Evolutionary conservation across 2,113 vertebrate species (phyloP), one percentile per base, ranked within the genome.

Genomic region (Myrmecophaga tridactyla): DNA sequence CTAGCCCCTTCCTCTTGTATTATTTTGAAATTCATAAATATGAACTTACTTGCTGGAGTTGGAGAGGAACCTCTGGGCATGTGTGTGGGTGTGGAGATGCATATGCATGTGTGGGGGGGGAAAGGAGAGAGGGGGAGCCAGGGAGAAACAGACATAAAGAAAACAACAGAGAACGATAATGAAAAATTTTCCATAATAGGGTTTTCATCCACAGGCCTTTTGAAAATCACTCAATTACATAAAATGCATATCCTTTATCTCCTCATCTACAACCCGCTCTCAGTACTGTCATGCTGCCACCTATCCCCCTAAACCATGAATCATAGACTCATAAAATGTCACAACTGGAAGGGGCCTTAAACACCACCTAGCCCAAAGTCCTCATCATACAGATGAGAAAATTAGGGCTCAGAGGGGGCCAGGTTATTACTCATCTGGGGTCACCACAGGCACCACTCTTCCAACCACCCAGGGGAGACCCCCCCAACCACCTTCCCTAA

Each of bases 11-110:
- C 65, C 56, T 87, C 83, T 81, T 90, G 48, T 29, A 81, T 76
- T 72, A 77, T 46, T 86, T 97, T 95, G 67, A 96, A 97, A 95
- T 96, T 92, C 77, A 83, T 93, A 95, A 95, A 94, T 93, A 92
- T 2, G 10, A 85, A 73, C 73, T 39, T 63, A 73, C 17, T 93
- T 46, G 95, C 80, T 80, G 81, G 62, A 25, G 83, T 25, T 84
- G 48, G 21, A 85, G 77, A 95, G 48, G n/a, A 95, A 69, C 67
- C 60, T 93, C 87, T 87, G 89, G 75, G 72, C 76, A 81, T 62
- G 43, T 63, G 88, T 86, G 80, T 97, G 78, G 92, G 85, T 81
- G 70, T 78, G 73, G 56, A 7, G 46, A 93, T 97, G 83, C 86
- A 90, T 89, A 96, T 94, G 76, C 39, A 90, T 95, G 85, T 84